These are phyloP conservation scores for Caranx melampygus DNA, from an alignment of 2,113 vertebrate genomes.

Conservation along the genomic window DNA sequence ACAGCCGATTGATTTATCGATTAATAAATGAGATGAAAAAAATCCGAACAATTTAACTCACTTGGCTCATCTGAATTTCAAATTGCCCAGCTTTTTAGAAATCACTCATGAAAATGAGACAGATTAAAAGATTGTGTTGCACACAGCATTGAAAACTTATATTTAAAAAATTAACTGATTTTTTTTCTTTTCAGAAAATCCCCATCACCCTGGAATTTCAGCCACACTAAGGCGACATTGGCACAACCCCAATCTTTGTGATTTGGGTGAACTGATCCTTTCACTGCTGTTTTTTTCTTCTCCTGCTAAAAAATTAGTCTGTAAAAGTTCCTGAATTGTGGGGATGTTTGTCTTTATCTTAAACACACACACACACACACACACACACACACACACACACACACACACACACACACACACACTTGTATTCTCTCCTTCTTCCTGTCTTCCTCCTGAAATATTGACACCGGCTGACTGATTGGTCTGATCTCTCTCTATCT, in stretches of 20 bases:
- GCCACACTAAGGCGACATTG: background rate
- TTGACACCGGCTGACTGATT: constrained; percentile 69
- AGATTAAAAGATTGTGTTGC: background rate
- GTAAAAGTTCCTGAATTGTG: background rate
- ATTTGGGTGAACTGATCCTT: background rate
- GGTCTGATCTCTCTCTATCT: constrained; percentile 64
- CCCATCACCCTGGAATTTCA: background rate
- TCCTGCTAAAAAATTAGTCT: constrained; percentile 4
- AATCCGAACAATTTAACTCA: background rate
- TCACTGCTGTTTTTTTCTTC: background rate
- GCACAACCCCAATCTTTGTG: background rate
- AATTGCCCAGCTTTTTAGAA: background rate
- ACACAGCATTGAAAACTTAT: background rate
- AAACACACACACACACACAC: constrained; percentile 23
- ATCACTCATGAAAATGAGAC: background rate
- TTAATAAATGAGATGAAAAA: background rate
- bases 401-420: constrained; percentile 29
- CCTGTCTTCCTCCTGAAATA: constrained; percentile 50
- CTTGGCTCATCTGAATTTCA: background rate
- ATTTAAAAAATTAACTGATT: background rate
- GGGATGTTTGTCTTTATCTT: background rate
- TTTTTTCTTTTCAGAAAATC: background rate
- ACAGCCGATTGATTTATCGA: background rate
- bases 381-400: constrained; percentile 28
- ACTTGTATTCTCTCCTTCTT: constrained; percentile 34